phyloP scores from a whole-genome alignment of 2,113 vertebrate genomes.

The Lagopus muta region DNA sequence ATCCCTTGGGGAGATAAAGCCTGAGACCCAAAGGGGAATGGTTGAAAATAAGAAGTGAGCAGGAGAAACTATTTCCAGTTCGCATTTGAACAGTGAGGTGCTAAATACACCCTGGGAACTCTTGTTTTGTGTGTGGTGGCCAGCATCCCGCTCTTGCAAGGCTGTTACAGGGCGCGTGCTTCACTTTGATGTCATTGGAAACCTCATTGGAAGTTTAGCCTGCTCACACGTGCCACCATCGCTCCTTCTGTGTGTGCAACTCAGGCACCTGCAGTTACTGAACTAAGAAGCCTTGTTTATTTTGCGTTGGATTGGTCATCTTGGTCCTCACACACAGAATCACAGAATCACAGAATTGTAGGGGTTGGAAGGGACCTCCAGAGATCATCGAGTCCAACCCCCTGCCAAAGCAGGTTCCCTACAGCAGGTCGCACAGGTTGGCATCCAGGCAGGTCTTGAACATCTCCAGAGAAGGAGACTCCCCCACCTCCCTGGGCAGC shows the following conservation, averaged over 20 bases:
- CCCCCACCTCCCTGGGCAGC: no score
- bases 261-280: neutral
- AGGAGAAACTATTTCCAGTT: neutral
- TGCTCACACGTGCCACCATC: neutral
- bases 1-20: neutral
- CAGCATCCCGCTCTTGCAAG: neutral
- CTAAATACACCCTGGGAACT: neutral
- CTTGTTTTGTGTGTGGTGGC: neutral
- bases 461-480: no score
- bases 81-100: neutral
- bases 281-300: neutral
- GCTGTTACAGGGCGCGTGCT: neutral
- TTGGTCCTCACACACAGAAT: no score
- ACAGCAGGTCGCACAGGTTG: no score
- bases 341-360: no score
- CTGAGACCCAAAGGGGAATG: rapidly evolving
- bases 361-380: no score
- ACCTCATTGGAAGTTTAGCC: neutral
- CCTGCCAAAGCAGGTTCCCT: no score
- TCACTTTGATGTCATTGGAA: neutral
- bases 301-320: neutral
- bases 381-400: no score
- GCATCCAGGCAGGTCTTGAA: no score
- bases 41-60: neutral
- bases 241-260: neutral